A percentile compares a stretch with the other conserved stretches of the same genome.
Conservation (phyloP, 1,140 invertebrate species). For the Aleiodes sp. region DNA sequence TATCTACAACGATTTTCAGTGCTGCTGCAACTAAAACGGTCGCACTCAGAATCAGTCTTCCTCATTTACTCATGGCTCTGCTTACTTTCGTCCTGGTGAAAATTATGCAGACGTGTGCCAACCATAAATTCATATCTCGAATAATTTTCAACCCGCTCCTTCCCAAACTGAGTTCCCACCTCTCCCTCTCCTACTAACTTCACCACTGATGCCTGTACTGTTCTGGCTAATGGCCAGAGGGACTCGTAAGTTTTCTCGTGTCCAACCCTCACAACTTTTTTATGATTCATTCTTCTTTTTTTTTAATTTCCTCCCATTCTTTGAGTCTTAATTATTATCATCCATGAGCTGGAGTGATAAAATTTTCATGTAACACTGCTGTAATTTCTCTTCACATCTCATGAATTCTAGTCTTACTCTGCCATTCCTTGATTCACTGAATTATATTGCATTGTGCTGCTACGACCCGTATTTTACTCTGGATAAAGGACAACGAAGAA, state of each 20-base stretch:
- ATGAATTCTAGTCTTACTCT: slow-evolving; percentile 7
- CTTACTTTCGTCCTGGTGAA: slow-evolving; percentile 25
- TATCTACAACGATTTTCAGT: slow-evolving; percentile 44
- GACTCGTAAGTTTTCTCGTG: slow-evolving; percentile 50
- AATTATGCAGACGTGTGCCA: slow-evolving; percentile 37
- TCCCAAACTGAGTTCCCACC: slow-evolving; percentile 18
- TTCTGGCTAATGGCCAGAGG: slow-evolving; percentile 55
- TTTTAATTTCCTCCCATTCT: slow-evolving; percentile 33
- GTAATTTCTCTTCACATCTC: slow-evolving; percentile 16
- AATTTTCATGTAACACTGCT: neutral
- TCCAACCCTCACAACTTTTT: slow-evolving; percentile 30
- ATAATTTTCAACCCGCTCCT: slow-evolving; percentile 47
- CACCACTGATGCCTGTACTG: slow-evolving; percentile 26
- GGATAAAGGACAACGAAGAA: neutral
- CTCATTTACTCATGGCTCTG: neutral
- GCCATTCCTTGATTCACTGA: neutral
- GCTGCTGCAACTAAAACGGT: neutral
- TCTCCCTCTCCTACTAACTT: slow-evolving; percentile 8
- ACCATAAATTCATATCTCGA: slow-evolving; percentile 59
- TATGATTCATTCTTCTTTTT: slow-evolving; percentile 39
- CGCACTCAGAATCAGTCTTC: slow-evolving; percentile 11
- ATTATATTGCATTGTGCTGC: slow-evolving; percentile 26
- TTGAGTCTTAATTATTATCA: slow-evolving; percentile 28
- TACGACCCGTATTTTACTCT: slow-evolving; percentile 26
- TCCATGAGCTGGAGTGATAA: neutral